Base-by-base conservation (phyloP, 2,888 invertebrate species). In the Troilus luridus region DNA sequence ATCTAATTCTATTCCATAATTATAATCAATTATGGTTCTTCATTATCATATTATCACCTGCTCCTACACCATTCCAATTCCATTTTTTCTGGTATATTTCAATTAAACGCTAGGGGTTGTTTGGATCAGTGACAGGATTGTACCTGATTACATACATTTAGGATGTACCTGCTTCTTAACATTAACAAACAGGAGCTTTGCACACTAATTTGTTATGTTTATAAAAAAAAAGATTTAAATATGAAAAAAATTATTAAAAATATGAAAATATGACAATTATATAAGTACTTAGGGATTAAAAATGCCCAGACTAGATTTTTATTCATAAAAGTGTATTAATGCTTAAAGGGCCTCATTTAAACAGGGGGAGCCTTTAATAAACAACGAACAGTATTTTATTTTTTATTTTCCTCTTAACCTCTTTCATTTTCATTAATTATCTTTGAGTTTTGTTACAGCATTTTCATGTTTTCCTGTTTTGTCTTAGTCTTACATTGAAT, bases 171-270 rank as follows among this genome's bases (percentile, higher is more conserved):
- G 67, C 24, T 6, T 14, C 24, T 64, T 64, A 67, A 67, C 41
- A 19, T 27, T 77, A 77, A 7, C 8, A 17, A 17, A 41, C 72
- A 41, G 14, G n/a, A 77, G 19, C 72, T n/a, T 8, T 77, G 72
- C 72, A 27, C 27, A 77, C 41, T 41, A 27, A 77, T 77, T 77
- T 77, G 72, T 41, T 77, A 77, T 77, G 17, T 77, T 77, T 41
- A 77, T 77, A 77, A 77, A 77, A 77, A 77, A 77, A 24, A 24
- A 12, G n/a, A n/a, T n/a, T 24, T 24, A n/a, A 24, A 67, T 24
- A 24, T 62, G 8, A 67, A 67, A 24, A 77, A 17, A 41, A 8
- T 2, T 6, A n/a, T 21, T 7, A 41, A 8, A 77, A 64, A 59
- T 59, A 59, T 59, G 59, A 59, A 64, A 21, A 64, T 21, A 7